Percentiles rank a stretch among this genome's conserved stretches.
phyloP scores from a whole-genome alignment of 1,140 invertebrate species.

The Brachionus plicatilis region DNA sequence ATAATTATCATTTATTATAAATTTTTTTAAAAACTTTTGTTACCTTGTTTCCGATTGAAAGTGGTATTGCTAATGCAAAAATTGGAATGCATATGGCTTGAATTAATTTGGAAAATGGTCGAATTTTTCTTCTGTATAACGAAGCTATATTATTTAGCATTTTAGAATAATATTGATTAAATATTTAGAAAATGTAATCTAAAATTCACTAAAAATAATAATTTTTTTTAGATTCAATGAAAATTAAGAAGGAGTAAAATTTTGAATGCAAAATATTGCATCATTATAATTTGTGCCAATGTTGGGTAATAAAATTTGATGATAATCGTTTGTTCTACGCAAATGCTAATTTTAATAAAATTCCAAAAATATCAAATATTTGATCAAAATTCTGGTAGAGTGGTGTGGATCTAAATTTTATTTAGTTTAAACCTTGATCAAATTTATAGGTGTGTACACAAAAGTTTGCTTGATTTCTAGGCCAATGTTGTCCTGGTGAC shows the following conservation, averaged over 20 bases:
- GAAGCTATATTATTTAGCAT: background rate
- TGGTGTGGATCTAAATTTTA: background rate
- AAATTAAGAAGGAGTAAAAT: background rate
- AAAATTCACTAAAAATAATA: background rate
- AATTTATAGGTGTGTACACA: background rate
- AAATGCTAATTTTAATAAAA: background rate
- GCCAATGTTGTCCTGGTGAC: background rate
- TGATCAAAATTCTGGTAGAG: background rate
- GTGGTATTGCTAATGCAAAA: background rate
- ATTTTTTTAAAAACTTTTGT: background rate
- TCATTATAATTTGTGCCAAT: background rate
- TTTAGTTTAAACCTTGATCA: background rate
- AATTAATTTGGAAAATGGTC: background rate
- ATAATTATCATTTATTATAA: background rate
- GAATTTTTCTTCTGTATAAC: background rate
- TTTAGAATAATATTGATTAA: background rate
- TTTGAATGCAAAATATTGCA: background rate
- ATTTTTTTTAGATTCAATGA: background rate
- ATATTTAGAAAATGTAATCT: background rate
- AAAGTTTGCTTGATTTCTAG: background rate
- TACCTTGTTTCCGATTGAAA: background rate
- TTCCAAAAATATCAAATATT: background rate
- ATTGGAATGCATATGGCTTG: constrained; percentile 1
- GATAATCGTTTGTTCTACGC: background rate
- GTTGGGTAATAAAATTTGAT: background rate